Base-by-base conservation (phyloP, 2,888 invertebrate genomes). In the Leptarthrus brevirostris region DNA sequence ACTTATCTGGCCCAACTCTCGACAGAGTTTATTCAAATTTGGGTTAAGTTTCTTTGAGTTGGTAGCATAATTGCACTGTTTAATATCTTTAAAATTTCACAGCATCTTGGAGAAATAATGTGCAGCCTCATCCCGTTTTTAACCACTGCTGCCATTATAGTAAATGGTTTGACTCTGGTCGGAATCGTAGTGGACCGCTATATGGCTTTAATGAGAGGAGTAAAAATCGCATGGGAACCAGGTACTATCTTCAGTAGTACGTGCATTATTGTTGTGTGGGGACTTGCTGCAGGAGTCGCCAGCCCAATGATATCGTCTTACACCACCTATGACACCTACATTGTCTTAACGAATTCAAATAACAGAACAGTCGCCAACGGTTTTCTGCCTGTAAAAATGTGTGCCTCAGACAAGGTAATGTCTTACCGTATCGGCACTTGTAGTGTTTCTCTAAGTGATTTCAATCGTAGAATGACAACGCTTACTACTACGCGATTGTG, bases 101-200 rank as follows among this genome's bases (percentile, higher is more conserved):
- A 88, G 88, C 81, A 80, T 2, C 79, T 88, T 47, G 88, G 88
- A 1, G 76, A 80, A 14, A 80, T 86, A 47, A 79, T 87, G 83
- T 89, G 89, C 77, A 81, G 82, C 18, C 80, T 86, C 34, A 81
- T 87, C 64, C 88, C 89, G 1, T 86, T 86, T 78, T 78, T 85
- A 0, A 87, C 88, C 78, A 86, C 87, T 0, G 82, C 85, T 0
- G 86, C 87, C 1, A 83, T 88, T 40, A 79, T 88, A 36, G 86
- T 84, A 1, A 88, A 87, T 77, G 88, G 88, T 12, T 80, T 87
- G 64, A 86, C 87, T 1, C 80, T 89, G 16, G 84, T 88, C 10
- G 85, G 86, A 14, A 87, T 89, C 18, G 88, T 89, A 2, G 76
- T 88, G 66, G 89, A 89, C 79, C 84, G 89, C 64, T 89, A 88